Base-by-base conservation (phyloP, 2,113 vertebrate species). In the Mesoclemmys tuberculata region DNA sequence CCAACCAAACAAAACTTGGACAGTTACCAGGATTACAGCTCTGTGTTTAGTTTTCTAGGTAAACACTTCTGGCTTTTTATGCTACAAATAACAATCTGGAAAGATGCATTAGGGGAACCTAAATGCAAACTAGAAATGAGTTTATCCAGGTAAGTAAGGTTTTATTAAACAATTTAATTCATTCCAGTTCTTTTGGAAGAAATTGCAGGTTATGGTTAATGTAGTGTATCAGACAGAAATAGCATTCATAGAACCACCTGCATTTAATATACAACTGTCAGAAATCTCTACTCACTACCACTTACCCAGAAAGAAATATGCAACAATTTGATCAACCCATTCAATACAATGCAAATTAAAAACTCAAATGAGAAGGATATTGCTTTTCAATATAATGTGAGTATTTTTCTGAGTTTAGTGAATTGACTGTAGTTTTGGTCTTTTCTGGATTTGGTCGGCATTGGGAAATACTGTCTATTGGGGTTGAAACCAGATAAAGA, bases 131-230 rank as follows among this genome's bases (percentile, higher is more conserved):
- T 98, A 97, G 95, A 97, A 98, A 97, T 98, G 88, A 98, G 93
- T 97, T 98, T 97, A 98, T 98, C 96, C 98, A 98, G 98, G 98
- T 98, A 98, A 98, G 96, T 96, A 96, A 97, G 91, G 64, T 97
- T 98, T 98, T 98, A 98, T 98, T 98, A 98, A 98, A 98, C 97
- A 98, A 97, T 97, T 97, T 98, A 98, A 98, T 98, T 98, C 96
- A 98, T 98, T 98, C 98, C 98, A 98, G 98, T 96, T 98, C 98
- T 96, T 98, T 98, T 98, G 98, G 97, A 98, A 98, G 97, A 98
- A 98, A 95, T 96, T 94, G 86, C 93, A 98, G 97, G 97, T 97
- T 98, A 98, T 98, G 98, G 98, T 98, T 98, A 98, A 98, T 98
- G 97, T 98, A 98, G 93, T 94, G 97, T 97, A 98, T 97, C 97